These are phyloP conservation scores for Eupithecia pulchellata DNA, from an alignment of 2,888 invertebrate genomes.

Conservation along the genomic window DNA sequence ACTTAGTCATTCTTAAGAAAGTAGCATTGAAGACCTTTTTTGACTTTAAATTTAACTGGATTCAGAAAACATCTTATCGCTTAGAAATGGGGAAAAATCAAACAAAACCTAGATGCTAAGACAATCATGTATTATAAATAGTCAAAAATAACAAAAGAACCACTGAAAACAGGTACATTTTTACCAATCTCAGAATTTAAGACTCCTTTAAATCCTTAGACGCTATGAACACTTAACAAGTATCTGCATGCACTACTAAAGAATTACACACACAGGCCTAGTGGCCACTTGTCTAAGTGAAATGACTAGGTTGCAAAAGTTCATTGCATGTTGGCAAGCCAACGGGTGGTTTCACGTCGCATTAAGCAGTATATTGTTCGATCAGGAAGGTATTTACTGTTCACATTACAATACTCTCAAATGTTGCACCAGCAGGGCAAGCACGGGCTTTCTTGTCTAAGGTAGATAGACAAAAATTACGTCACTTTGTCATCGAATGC, in stretches of 20 bases:
- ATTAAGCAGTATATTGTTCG: slow-evolving; percentile 53
- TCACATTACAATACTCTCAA: slow-evolving; percentile 23
- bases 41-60: not conserved
- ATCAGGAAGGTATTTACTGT: slow-evolving; percentile 35
- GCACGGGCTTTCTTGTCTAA: too few relatives aligned
- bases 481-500: too few relatives aligned
- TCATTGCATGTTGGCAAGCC: slow-evolving; percentile 49
- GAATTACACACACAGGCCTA: slow-evolving; percentile 63
- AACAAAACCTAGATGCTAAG: slow-evolving; percentile 79
- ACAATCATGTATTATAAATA: slow-evolving; percentile 86
- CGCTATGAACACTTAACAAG: slow-evolving; percentile 84
- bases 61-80: not conserved
- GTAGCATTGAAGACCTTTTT: not conserved
- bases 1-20: not conserved
- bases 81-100: slow-evolving; percentile 40
- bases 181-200: slow-evolving; percentile 83
- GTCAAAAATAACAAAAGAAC: slow-evolving; percentile 85
- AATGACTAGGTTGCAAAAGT: slow-evolving; percentile 82
- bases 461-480: too few relatives aligned
- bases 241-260: slow-evolving; percentile 80
- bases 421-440: not conserved
- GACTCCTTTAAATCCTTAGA: slow-evolving; percentile 82
- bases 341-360: slow-evolving; percentile 43
- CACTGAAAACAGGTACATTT: slow-evolving; percentile 84
- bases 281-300: slow-evolving; percentile 76